Base-by-base conservation (phyloP, 2,888 invertebrate genomes). In the Trichacis sp. region DNA sequence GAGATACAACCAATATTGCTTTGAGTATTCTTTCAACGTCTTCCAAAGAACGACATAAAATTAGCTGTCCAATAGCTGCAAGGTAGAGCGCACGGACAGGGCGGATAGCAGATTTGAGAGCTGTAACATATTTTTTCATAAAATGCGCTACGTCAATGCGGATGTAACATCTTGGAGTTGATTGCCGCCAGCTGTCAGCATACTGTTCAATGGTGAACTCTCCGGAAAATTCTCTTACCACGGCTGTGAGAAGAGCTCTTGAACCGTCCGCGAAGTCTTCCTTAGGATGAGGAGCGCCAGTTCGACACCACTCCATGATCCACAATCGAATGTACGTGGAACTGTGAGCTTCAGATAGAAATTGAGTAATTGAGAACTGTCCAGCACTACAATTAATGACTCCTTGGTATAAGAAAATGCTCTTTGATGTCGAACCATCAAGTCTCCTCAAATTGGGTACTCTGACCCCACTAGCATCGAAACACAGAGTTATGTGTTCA, bases 401-500 rank as follows among this genome's bases (percentile, higher is more conserved):
- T 1, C 55, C 38, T 12, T 53, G 55, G 50, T 73, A 73, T 1
- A 62, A 6, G 33, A 69, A 72, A 9, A 72, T 68, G 12, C 56
- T 59, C 0, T 54, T 46, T 12, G 43, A 50, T 4, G 42, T 6
- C 18, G 43, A 29, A 6, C 52, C 38, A 43, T 53, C 46, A 9
- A 59, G 52, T 33, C 46, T 43, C 9, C 33, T 43, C 0, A 71
- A 18, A 19, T 50, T 38, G 6, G 15, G 19, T 1, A 71, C 60
- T 2, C 67, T 30, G 19, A 64, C 56, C 3, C 71, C 72, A 12
- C 66, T 66, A 9, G 70, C 67, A 54, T 73, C 71, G 9, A 73
- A 62, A 1, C 15, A 48, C 0, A 73, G 11, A 0, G 55, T 38
- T 6, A 56, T 12, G 17, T 45, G 24, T 4, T 38, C 19, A 15